These are phyloP conservation scores for Uria aalge DNA, from an alignment of 2,113 vertebrate genomes.

Conservation along the genomic window DNA sequence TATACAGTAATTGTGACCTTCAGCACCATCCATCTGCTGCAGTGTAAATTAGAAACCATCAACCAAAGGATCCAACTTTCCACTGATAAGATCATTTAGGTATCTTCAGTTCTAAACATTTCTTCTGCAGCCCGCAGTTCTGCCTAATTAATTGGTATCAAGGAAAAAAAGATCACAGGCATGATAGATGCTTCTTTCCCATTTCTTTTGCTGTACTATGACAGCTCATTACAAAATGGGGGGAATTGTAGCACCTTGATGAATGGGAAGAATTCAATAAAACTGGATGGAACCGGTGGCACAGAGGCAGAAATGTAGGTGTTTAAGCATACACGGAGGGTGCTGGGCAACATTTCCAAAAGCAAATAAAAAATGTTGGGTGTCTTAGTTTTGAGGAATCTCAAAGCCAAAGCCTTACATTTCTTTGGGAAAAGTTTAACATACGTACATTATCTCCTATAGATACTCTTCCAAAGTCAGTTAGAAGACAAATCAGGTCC, in stretches of 20 bases:
- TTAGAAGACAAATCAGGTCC: background rate
- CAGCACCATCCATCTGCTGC: slow-evolving; percentile 47
- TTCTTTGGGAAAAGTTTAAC: background rate
- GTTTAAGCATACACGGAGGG: background rate
- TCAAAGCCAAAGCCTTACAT: background rate
- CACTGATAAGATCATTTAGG: slow-evolving; percentile 7
- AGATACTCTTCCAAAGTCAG: background rate
- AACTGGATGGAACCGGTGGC: background rate
- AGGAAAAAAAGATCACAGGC: background rate
- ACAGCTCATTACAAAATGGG: background rate
- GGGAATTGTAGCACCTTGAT: background rate
- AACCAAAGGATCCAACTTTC: slow-evolving; percentile 6
- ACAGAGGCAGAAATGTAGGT: background rate
- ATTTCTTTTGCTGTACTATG: background rate
- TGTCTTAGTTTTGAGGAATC: background rate
- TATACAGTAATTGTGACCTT: slow-evolving; percentile 39
- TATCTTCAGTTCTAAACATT: slow-evolving; percentile 7
- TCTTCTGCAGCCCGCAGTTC: background rate
- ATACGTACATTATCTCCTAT: background rate
- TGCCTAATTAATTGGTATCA: slow-evolving; percentile 26
- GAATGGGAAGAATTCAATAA: background rate
- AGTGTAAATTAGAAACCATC: slow-evolving; percentile 37
- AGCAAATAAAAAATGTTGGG: background rate
- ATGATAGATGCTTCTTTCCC: background rate
- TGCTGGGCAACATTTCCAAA: background rate